phyloP scores from a whole-genome alignment of 2,113 vertebrate genomes.

The Xenopus borealis region DNA sequence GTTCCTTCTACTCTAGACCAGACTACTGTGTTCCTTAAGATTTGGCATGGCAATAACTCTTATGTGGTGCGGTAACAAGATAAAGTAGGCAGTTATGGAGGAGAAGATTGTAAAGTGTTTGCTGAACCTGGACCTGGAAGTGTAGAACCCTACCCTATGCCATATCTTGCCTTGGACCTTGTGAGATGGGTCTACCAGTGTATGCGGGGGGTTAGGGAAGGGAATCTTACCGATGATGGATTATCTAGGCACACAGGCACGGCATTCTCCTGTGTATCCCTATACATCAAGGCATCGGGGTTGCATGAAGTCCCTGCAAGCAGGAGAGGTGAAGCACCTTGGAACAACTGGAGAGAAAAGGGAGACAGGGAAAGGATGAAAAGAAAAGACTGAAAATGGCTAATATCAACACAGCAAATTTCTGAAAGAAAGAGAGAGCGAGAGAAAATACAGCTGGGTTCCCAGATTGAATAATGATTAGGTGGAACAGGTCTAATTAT shows the following conservation, averaged over 20 bases:
- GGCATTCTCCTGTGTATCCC: conserved; percentile 39
- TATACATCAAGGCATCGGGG: conserved; percentile 40
- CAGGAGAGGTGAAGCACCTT: conserved; percentile 37
- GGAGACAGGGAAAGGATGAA: conserved; percentile 5
- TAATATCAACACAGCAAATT: not conserved
- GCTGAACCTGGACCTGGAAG: too few relatives aligned
- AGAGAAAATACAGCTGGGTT: too few relatives aligned
- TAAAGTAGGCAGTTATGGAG: too few relatives aligned
- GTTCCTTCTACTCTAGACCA: too few relatives aligned
- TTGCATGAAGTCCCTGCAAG: conserved; percentile 33
- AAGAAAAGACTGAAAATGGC: not conserved
- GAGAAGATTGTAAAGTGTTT: too few relatives aligned
- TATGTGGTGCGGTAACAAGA: too few relatives aligned
- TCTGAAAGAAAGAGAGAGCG: not conserved
- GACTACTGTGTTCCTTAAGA: too few relatives aligned
- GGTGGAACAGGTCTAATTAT: too few relatives aligned
- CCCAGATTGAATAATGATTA: too few relatives aligned
- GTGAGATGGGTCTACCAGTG: not conserved
- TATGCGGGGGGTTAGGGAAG: not conserved
- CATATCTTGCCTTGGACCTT: too few relatives aligned
- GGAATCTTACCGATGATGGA: conserved; percentile 33
- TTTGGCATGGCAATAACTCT: too few relatives aligned
- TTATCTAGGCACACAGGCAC: conserved; percentile 42
- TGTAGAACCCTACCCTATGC: too few relatives aligned
- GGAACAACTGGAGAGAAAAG: conserved; percentile 29